Conservation (phyloP, 2,888 invertebrate species). For the Cerastoderma edule region DNA sequence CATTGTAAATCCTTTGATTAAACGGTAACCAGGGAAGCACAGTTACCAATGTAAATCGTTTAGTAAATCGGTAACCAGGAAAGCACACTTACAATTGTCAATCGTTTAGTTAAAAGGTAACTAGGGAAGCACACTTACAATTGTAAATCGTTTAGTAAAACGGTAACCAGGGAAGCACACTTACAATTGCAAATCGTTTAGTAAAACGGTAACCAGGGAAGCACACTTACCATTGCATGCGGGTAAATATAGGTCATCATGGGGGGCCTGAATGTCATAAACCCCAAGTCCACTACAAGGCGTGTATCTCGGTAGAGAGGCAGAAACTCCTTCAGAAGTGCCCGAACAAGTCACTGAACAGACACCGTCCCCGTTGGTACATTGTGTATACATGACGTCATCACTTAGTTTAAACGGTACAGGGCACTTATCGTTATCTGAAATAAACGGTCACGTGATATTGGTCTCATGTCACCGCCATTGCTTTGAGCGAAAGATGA, state of each 20-base stretch:
- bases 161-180: too few relatives aligned
- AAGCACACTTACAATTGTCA: too few relatives aligned
- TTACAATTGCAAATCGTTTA: neutral
- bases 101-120: too few relatives aligned
- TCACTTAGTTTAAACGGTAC: neutral
- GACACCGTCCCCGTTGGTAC: conserved; percentile 7
- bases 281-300: conserved; percentile 8
- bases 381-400: neutral
- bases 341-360: conserved; percentile 41
- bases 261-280: conserved; percentile 2
- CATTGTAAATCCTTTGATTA: too few relatives aligned
- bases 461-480: too few relatives aligned
- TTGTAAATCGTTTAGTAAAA: too few relatives aligned
- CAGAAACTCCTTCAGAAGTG: neutral
- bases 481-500: too few relatives aligned
- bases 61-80: too few relatives aligned
- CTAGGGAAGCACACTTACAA: too few relatives aligned
- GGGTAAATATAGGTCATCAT: conserved; percentile 9
- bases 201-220: neutral
- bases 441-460: too few relatives aligned
- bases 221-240: conserved; percentile 14
- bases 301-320: conserved; percentile 4
- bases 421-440: conserved; percentile 16
- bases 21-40: too few relatives aligned
- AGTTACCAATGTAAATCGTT: too few relatives aligned